phyloP scores from a whole-genome alignment of 1,140 invertebrate genomes.

The Globodera ellingtonae region DNA sequence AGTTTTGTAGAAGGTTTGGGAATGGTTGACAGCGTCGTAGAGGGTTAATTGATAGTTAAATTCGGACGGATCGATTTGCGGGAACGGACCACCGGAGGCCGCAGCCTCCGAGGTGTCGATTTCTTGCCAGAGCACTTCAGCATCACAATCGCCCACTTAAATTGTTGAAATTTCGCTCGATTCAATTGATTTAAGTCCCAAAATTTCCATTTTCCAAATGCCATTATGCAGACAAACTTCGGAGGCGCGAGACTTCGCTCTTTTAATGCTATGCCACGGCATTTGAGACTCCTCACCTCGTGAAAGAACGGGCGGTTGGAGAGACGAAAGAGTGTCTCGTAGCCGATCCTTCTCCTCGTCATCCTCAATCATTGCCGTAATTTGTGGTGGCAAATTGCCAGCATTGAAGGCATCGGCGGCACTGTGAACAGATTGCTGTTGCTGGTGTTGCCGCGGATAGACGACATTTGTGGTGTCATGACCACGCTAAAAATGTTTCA shows the following conservation, averaged over 20 bases:
- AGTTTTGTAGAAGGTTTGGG: conserved; percentile 27
- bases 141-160: conserved; percentile 42
- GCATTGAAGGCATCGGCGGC: conserved; percentile 3
- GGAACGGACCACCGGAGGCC: conserved; percentile 60
- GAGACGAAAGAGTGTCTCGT: conserved; percentile 46
- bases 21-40: conserved; percentile 37
- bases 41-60: conserved; percentile 58
- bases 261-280: not conserved
- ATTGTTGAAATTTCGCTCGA: too few relatives aligned
- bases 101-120: conserved; percentile 61
- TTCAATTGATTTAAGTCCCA: too few relatives aligned
- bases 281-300: conserved; percentile 9
- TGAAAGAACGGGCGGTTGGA: conserved; percentile 47
- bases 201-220: not conserved
- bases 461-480: not conserved
- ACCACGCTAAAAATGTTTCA: not conserved
- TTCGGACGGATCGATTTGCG: conserved; percentile 60
- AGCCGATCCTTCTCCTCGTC: conserved; percentile 59
- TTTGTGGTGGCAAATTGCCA: conserved; percentile 14
- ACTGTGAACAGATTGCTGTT: conserved; percentile 10
- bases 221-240: not conserved
- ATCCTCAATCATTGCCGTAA: conserved; percentile 46
- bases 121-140: conserved; percentile 56
- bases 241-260: not conserved
- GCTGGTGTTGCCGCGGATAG: conserved; percentile 2